phyloP scores from a whole-genome alignment of 2,113 vertebrate species.

The Mellivora capensis region DNA sequence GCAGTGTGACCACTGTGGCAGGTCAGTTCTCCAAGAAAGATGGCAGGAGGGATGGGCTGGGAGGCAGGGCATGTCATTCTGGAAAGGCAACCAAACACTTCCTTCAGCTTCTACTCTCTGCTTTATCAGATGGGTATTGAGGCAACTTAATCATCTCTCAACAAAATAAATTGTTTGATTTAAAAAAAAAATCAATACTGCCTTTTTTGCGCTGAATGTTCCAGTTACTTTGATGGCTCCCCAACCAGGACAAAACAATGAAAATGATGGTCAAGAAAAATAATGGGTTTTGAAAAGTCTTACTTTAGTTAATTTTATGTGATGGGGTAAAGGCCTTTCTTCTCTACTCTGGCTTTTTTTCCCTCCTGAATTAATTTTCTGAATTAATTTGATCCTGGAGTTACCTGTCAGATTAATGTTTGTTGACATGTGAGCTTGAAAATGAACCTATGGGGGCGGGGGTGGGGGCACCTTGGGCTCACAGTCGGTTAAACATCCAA shows the following conservation, averaged over 20 bases:
- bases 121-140: neutral
- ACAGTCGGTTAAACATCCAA: neutral
- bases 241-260: neutral
- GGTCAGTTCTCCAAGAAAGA: neutral
- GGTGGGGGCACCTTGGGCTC: accelerated
- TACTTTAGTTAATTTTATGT: neutral
- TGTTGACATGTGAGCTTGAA: neutral
- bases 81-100: neutral
- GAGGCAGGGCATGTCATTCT: accelerated
- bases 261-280: neutral
- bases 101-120: neutral
- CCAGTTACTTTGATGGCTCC: neutral
- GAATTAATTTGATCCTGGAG: neutral
- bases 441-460: neutral
- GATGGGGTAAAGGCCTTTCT: neutral
- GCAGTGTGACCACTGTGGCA: accelerated
- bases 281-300: neutral
- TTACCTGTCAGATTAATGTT: neutral
- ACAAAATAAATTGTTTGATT: neutral
- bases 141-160: neutral
- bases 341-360: neutral
- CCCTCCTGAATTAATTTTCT: neutral
- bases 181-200: neutral
- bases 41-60: accelerated
- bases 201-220: neutral